These are phyloP conservation scores for Olivierus martensii DNA, from an alignment of 1,140 invertebrate species.

Conservation along the genomic window DNA sequence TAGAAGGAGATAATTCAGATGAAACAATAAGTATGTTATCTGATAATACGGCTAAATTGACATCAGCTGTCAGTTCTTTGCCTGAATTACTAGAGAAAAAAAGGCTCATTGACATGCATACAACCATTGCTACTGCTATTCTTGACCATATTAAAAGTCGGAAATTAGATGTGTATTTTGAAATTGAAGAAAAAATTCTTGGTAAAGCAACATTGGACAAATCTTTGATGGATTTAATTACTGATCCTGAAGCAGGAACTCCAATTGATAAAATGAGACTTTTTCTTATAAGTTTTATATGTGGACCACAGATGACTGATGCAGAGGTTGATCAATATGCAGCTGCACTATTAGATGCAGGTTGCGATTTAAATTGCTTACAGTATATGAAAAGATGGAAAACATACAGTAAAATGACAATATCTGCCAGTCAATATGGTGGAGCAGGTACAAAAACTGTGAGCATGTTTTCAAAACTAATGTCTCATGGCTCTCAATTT, in stretches of 20 bases:
- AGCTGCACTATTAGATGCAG: conserved; percentile 54
- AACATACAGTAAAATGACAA: conserved; percentile 65
- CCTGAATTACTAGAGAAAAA: conserved; percentile 96
- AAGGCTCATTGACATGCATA: conserved; percentile 95
- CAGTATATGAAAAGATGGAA: conserved; percentile 84
- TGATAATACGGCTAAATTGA: conserved; percentile 87
- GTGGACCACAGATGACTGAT: conserved; percentile 63
- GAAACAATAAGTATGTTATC: conserved; percentile 54
- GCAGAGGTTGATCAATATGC: conserved; percentile 69
- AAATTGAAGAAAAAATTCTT: conserved; percentile 96
- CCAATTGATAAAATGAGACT: conserved; percentile 87
- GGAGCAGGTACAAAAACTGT: conserved; percentile 94
- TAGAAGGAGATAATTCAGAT: conserved; percentile 31
- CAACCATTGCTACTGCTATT: conserved; percentile 87
- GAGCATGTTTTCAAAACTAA: conserved; percentile 95
- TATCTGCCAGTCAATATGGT: conserved; percentile 51
- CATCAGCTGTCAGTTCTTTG: conserved; percentile 81
- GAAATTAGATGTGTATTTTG: conserved; percentile 90
- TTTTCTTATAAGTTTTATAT: conserved; percentile 88
- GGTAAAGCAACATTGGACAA: conserved; percentile 38
- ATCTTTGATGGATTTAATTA: conserved; percentile 59
- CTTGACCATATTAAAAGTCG: conserved; percentile 76
- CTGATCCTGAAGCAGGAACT: conserved; percentile 63
- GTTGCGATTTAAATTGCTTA: conserved; percentile 69
- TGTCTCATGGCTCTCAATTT: conserved; percentile 92